Base-by-base conservation (phyloP, 2,113 vertebrate genomes). In the Cisticola juncidis region DNA sequence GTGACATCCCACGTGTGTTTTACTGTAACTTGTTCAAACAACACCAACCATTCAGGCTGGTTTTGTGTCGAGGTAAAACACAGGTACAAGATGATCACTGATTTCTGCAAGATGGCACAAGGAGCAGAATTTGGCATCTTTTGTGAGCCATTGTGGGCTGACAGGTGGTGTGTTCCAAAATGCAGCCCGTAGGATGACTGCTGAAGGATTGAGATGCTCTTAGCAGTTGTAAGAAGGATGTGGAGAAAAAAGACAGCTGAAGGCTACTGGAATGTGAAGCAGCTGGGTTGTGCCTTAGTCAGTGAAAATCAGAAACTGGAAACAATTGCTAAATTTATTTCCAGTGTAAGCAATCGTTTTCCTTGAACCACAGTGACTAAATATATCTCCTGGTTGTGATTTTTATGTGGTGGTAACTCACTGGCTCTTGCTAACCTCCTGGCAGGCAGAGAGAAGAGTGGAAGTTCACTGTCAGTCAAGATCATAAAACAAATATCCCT, bases 311-410 rank as follows among this genome's bases (percentile, higher is more conserved):
- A 95, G 90, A 96, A 73, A 77, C 78, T 95, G 95, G 92, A 94
- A 91, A 97, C 94, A 96, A 53, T 96, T 94, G 82, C 88, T 81
- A 81, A 89, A 82, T 97, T 97, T 97, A 94, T 95, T 96, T 97
- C 88, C 95, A 85, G 78, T 70, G 38, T 94, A 92, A 94, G 89
- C 79, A 66, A 3, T 96, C 42, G 3, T 95, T 96, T 96, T 95
- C 79, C 81, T 92, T 93, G 74, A 92, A 90, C 92, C 81, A 8
- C 95, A 80, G 12, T 29, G 91, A 48, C 94, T 95, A 95, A 95
- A 95, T 93, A 95, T 96, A 95, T 86, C 88, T 84, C 5, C 72
- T 88, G 79, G 88, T 94, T 91, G 84, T 72, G 81, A 90, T 73
- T 91, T 93, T 58, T 89, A 50, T 70, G 83, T 71, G 81, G 62